Evolutionary conservation across 1,140 invertebrate genomes (phyloP).

Genomic region (Apis cerana): DNA sequence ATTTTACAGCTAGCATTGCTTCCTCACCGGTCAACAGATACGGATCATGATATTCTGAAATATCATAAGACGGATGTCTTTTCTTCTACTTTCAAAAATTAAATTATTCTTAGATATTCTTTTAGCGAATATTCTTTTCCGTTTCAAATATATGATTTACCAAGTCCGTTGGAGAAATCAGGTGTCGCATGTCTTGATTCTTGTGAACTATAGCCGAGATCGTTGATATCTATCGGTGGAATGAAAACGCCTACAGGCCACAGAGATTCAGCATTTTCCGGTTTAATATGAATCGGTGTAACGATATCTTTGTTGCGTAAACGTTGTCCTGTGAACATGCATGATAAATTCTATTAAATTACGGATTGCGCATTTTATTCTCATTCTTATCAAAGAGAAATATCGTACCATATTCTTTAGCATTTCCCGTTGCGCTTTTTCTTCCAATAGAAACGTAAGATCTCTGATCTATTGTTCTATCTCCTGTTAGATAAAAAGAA

Average conservation of each 20-base stretch:
- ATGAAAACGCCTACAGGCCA: slow-evolving; percentile 72
- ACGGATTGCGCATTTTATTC: too few relatives aligned
- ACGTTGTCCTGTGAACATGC: slow-evolving; percentile 13
- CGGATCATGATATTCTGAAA: slow-evolving; percentile 77
- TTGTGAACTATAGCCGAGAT: slow-evolving; percentile 64
- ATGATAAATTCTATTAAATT: background rate
- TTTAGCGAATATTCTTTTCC: background rate
- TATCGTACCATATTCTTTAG: slow-evolving; percentile 53
- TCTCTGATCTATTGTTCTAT: slow-evolving; percentile 68
- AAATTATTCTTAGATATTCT: background rate
- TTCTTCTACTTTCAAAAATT: background rate
- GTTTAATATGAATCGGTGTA: slow-evolving; percentile 13
- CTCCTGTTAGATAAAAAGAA: slow-evolving; percentile 58
- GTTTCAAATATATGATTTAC: slow-evolving; percentile 51
- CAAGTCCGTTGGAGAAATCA: slow-evolving; percentile 70
- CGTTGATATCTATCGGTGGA: slow-evolving; percentile 65
- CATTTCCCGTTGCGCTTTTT: slow-evolving; percentile 45
- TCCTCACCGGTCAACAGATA: slow-evolving; percentile 81
- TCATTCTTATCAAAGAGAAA: background rate
- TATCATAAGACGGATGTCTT: background rate
- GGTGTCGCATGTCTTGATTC: slow-evolving; percentile 63
- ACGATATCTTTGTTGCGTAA: background rate
- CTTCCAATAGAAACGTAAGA: slow-evolving; percentile 72
- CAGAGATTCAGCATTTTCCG: slow-evolving; percentile 64
- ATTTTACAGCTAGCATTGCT: slow-evolving; percentile 80